phyloP scores from a whole-genome alignment of 2,888 invertebrate genomes.

The Machimus atricapillus region DNA sequence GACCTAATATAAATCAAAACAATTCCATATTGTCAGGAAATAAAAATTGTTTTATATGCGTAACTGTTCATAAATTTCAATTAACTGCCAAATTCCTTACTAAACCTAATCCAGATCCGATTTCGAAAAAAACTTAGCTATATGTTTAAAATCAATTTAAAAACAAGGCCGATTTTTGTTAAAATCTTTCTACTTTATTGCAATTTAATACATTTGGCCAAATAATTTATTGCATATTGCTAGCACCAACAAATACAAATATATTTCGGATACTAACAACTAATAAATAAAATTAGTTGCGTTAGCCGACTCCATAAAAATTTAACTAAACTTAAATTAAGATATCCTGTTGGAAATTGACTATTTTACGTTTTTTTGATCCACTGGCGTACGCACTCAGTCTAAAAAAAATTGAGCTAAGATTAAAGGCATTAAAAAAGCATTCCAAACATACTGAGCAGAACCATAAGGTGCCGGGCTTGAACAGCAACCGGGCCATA shows the following conservation, averaged over 20 bases:
- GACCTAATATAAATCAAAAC: too few species aligned
- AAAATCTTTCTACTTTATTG: too few species aligned
- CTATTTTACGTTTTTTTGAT: neutral
- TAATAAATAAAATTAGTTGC: neutral
- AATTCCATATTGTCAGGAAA: too few species aligned
- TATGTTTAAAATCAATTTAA: too few species aligned
- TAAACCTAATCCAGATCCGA: too few species aligned
- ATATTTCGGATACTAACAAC: neutral
- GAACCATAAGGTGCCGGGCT: conserved; percentile 81
- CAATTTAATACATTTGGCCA: neutral
- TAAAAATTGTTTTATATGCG: too few species aligned
- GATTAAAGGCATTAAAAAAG: neutral
- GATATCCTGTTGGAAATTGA: neutral
- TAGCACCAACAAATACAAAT: neutral
- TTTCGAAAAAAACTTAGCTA: too few species aligned
- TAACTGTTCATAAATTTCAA: too few species aligned
- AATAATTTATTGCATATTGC: neutral
- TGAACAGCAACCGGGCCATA: conserved; percentile 71
- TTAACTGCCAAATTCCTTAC: too few species aligned
- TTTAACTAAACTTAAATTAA: neutral
- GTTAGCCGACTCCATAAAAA: neutral
- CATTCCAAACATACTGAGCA: conserved; percentile 70
- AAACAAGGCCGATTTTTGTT: too few species aligned
- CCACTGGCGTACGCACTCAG: conserved; percentile 2
- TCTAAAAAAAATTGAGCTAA: neutral